A percentile compares a stretch with the other conserved stretches of the same genome.
phyloP scores from a whole-genome alignment of 2,797 vertebrate species.

The Xiphorhynchus erythropygius region DNA sequence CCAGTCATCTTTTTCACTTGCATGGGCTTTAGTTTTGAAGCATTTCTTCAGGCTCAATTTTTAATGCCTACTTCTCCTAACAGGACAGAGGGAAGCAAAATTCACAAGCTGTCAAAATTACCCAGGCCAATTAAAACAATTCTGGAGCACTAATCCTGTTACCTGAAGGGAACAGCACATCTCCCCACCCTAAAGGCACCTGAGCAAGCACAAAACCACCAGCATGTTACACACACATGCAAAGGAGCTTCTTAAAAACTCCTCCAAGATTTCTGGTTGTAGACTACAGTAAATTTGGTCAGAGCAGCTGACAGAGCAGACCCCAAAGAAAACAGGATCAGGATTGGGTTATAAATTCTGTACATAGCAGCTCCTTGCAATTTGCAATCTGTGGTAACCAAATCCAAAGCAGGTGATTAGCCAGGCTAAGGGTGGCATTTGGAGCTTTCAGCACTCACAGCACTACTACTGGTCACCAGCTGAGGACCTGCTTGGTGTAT shows the following conservation, averaged over 20 bases:
- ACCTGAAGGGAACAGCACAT: not conserved
- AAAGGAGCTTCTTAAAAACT: not conserved
- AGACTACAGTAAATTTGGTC: slow-evolving; percentile 10
- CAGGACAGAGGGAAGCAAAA: not conserved
- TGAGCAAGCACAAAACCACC: not conserved
- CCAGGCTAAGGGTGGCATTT: not conserved
- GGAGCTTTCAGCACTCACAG: slow-evolving; percentile 49
- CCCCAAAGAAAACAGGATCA: slow-evolving; percentile 31
- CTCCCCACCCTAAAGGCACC: not conserved
- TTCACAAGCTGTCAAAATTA: not conserved
- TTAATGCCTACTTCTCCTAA: not conserved
- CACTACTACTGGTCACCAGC: not conserved
- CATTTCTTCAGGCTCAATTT: not conserved
- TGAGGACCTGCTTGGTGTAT: not conserved
- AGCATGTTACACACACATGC: fast-evolving
- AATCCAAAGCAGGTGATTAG: slow-evolving; percentile 21
- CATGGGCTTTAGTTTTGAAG: not conserved
- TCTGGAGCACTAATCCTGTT: not conserved
- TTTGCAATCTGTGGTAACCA: slow-evolving; percentile 47
- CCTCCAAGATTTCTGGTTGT: not conserved
- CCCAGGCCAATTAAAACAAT: not conserved
- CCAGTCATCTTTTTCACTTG: not conserved
- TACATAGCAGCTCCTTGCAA: slow-evolving; percentile 36
- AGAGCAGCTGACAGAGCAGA: slow-evolving; percentile 48
- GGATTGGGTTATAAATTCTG: slow-evolving; percentile 53